A percentile compares a stretch with the other conserved stretches of the same genome.
These are phyloP conservation scores for Pachyrhynchus sulphureomaculatus DNA, from an alignment of 1,140 invertebrate genomes.

Conservation along the genomic window DNA sequence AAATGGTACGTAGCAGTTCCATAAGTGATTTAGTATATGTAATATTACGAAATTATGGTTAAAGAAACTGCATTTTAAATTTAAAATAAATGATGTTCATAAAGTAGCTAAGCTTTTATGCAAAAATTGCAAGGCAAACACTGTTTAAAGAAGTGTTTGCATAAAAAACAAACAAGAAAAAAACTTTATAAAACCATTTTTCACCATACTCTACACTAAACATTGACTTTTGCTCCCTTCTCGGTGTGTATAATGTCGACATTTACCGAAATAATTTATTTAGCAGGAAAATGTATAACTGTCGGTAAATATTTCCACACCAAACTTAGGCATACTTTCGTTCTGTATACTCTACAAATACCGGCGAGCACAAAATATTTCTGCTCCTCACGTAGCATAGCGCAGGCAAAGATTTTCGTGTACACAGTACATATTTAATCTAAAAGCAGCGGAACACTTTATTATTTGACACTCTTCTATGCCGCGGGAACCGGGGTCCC, in stretches of 20 bases:
- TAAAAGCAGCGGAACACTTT: slow-evolving; percentile 41
- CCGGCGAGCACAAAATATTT: slow-evolving; percentile 45
- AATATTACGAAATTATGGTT: too few relatives aligned
- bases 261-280: slow-evolving; percentile 54
- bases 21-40: too few relatives aligned
- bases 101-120: neutral
- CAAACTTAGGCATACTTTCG: slow-evolving; percentile 50
- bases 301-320: slow-evolving; percentile 52
- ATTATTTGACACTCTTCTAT: slow-evolving; percentile 44
- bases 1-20: too few relatives aligned
- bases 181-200: slow-evolving; percentile 32
- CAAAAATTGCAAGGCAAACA: slow-evolving; percentile 1
- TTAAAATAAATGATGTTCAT: neutral
- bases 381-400: slow-evolving; percentile 41
- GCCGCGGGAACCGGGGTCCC: slow-evolving; percentile 7
- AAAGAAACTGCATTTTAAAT: too few relatives aligned
- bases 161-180: slow-evolving; percentile 17
- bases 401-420: slow-evolving; percentile 42
- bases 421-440: slow-evolving; percentile 49
- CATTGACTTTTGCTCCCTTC: slow-evolving; percentile 51
- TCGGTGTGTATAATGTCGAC: slow-evolving; percentile 45
- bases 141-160: slow-evolving; percentile 13
- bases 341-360: slow-evolving; percentile 51
- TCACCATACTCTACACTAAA: slow-evolving; percentile 37
- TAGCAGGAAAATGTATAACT: slow-evolving; percentile 54